Conservation (phyloP, 2,888 invertebrate species). For the Notocelia uddmanniana region DNA sequence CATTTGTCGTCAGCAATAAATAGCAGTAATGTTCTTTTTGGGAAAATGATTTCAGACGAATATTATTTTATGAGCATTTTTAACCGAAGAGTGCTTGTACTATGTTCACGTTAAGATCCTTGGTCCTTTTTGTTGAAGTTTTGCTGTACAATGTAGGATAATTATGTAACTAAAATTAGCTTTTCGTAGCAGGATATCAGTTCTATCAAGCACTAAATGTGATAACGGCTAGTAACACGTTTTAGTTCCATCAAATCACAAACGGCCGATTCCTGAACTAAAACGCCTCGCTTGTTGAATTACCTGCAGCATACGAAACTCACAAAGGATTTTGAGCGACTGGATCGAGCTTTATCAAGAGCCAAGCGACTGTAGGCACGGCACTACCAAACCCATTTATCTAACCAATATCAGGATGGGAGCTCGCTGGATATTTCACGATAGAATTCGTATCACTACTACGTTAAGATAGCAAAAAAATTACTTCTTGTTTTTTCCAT, state of each 20-base stretch:
- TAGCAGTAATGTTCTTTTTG: too few relatives aligned
- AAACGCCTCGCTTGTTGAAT: constrained; percentile 34
- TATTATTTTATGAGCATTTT: too few relatives aligned
- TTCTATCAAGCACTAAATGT: neutral
- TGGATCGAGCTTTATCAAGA: constrained; percentile 36
- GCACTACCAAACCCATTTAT: constrained; percentile 29
- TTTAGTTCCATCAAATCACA: constrained; percentile 2
- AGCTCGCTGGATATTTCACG: constrained; percentile 2
- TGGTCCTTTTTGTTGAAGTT: neutral
- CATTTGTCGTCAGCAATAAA: neutral
- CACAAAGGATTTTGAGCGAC: constrained; percentile 39
- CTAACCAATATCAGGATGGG: constrained; percentile 1
- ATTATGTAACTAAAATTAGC: neutral
- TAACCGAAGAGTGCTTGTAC: too few relatives aligned
- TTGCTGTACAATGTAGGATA: neutral
- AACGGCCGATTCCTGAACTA: constrained; percentile 1
- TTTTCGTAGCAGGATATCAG: neutral
- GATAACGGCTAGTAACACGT: constrained; percentile 14
- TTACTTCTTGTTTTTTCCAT: neutral
- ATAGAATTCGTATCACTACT: neutral
- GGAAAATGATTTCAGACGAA: too few relatives aligned
- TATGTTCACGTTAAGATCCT: too few relatives aligned
- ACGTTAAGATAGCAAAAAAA: neutral
- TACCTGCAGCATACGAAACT: constrained; percentile 37
- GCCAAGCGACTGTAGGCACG: constrained; percentile 36